Evolutionary conservation across 2,888 invertebrate species (phyloP).

Genomic region (Campaea margaritaria): DNA sequence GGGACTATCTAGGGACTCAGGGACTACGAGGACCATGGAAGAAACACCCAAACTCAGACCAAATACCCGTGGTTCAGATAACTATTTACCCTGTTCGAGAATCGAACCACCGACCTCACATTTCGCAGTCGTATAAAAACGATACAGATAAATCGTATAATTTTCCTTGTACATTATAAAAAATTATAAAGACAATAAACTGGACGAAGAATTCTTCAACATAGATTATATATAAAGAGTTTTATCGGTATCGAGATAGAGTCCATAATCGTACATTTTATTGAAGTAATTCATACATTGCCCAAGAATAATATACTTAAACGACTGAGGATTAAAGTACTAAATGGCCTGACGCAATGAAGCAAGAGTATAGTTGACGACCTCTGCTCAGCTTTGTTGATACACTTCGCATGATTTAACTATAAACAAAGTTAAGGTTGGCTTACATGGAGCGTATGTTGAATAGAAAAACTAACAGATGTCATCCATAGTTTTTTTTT

Average conservation of each 20-base stretch:
- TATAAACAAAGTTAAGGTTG: conserved; percentile 6
- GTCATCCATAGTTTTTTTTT: no score
- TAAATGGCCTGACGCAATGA: conserved; percentile 20
- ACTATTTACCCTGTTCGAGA: no score
- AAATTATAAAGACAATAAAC: no score
- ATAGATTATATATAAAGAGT: no score
- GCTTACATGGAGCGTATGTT: conserved; percentile 14
- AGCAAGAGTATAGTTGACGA: conserved; percentile 30
- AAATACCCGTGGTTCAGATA: no score
- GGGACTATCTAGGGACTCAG: no score
- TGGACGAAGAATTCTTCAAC: background rate
- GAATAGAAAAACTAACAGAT: background rate
- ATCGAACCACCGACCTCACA: no score
- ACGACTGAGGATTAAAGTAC: conserved; percentile 11
- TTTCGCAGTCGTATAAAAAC: no score
- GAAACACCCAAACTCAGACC: no score
- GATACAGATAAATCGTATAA: no score
- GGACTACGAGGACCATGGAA: no score
- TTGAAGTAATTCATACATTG: background rate
- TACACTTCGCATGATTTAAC: conserved; percentile 25
- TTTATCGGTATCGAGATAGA: background rate
- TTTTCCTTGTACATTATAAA: background rate
- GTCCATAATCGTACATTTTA: conserved; percentile 3
- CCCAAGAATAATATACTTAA: conserved; percentile 8
- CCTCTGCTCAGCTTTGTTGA: conserved; percentile 43